Evolutionary conservation across 2,797 vertebrate species (phyloP).

Genomic region (Alosa sapidissima): DNA sequence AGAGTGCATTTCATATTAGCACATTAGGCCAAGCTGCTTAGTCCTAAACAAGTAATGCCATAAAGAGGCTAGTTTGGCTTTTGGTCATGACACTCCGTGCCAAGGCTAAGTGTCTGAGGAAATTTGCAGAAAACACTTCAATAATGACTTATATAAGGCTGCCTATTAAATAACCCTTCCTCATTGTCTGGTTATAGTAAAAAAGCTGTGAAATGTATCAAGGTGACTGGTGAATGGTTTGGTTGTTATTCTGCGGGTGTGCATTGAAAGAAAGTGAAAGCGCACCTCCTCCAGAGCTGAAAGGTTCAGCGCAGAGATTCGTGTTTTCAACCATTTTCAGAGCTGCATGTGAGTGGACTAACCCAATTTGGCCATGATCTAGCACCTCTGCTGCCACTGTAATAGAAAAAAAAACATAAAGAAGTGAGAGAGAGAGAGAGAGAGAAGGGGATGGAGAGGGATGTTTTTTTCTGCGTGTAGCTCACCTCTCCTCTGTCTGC

Average conservation of each 20-base stretch:
- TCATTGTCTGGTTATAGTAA: neutral
- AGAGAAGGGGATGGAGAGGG: neutral
- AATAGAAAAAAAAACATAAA: conserved; percentile 9
- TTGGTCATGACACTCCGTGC: neutral
- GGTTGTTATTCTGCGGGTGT: neutral
- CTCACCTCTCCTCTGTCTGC: conserved; percentile 49
- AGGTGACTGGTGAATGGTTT: neutral
- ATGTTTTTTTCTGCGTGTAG: neutral
- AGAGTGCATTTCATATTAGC: conserved; percentile 59
- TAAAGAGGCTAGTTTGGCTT: conserved; percentile 58
- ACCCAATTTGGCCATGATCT: conserved; percentile 31
- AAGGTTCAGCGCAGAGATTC: neutral
- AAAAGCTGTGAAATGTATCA: neutral
- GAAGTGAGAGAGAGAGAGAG: neutral
- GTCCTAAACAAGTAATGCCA: conserved; percentile 55
- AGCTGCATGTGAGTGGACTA: conserved; percentile 23
- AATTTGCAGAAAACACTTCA: neutral
- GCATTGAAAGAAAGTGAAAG: neutral
- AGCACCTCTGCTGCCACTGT: conserved; percentile 28
- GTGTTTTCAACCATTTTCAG: conserved; percentile 32
- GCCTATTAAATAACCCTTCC: neutral
- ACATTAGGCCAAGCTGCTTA: conserved; percentile 66
- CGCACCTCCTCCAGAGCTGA: neutral
- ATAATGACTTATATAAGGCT: neutral
- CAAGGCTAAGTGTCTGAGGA: neutral